Conservation (phyloP, 2,113 vertebrate species). For the Podilymbus podiceps region DNA sequence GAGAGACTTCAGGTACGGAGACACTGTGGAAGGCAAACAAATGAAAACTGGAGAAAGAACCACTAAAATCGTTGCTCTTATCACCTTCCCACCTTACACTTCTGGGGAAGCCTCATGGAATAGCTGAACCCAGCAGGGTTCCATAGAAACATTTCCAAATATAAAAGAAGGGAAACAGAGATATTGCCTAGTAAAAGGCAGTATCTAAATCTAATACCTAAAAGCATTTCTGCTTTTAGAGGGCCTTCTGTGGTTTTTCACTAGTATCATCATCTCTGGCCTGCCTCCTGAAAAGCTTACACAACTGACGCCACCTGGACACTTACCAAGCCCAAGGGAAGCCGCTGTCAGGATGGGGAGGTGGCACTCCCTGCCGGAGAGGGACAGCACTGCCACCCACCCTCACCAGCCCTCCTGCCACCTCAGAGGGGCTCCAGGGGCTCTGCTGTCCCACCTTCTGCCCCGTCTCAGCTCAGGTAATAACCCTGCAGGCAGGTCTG, state of each 20-base stretch:
- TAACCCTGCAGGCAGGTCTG: background rate
- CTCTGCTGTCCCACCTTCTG: background rate
- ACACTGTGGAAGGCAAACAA: constrained; percentile 77
- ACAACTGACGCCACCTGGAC: background rate
- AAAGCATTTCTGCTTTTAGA: background rate
- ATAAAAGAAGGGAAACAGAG: background rate
- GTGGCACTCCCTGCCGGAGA: constrained; percentile 49
- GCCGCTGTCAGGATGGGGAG: background rate
- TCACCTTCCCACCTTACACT: background rate
- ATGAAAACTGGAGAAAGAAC: background rate
- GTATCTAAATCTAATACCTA: too few relatives aligned
- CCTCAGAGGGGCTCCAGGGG: background rate
- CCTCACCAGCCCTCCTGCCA: background rate
- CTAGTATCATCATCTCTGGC: background rate
- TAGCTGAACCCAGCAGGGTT: background rate
- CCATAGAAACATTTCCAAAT: background rate
- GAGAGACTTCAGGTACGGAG: constrained; percentile 95
- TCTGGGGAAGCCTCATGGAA: background rate
- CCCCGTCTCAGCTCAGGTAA: background rate
- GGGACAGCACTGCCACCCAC: background rate
- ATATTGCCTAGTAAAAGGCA: background rate
- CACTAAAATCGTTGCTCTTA: background rate
- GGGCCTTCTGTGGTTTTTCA: background rate
- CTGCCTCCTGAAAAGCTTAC: background rate
- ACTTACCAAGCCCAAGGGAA: background rate